These are phyloP conservation scores for Nyleta sp. DNA, from an alignment of 2,888 invertebrate genomes.

Conservation along the genomic window DNA sequence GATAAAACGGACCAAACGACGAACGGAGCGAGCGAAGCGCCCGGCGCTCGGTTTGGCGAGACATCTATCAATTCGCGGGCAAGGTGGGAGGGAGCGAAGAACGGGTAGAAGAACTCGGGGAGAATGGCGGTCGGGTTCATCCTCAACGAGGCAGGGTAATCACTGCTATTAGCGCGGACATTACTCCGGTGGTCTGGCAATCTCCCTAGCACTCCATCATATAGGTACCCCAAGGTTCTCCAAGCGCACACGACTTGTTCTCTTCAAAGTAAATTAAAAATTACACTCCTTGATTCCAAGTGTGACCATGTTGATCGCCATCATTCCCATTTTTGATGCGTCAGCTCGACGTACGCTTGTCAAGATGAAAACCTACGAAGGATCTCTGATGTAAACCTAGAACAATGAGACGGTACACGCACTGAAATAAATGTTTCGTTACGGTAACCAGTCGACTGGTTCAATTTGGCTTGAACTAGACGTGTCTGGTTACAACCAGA, in stretches of 20 bases:
- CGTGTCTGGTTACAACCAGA: no score
- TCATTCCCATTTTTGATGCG: slow-evolving; percentile 9
- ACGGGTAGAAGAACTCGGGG: slow-evolving; percentile 60
- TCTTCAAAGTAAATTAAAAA: slow-evolving; percentile 35
- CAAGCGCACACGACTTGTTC: slow-evolving; percentile 19
- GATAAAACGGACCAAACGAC: no score
- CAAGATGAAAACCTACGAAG: no score
- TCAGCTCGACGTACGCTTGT: no score
- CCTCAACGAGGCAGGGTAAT: slow-evolving; percentile 83
- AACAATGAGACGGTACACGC: no score
- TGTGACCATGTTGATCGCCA: slow-evolving; percentile 31
- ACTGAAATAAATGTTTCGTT: no score
- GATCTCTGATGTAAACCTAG: no score
- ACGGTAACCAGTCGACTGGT: no score
- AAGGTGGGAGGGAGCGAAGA: slow-evolving; percentile 47
- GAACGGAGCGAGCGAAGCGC: slow-evolving; percentile 35
- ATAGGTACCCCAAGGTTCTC: slow-evolving; percentile 67
- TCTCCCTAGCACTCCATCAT: slow-evolving; percentile 79
- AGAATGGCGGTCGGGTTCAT: slow-evolving; percentile 76
- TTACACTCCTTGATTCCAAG: slow-evolving; percentile 19
- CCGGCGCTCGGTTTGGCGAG: slow-evolving; percentile 70
- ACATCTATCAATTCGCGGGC: slow-evolving; percentile 80
- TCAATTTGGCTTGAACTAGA: no score
- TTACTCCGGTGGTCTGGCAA: slow-evolving; percentile 84
- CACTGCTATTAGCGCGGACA: slow-evolving; percentile 84